Base-by-base conservation (phyloP, 1,140 invertebrate genomes). In the Nomia melanderi region DNA sequence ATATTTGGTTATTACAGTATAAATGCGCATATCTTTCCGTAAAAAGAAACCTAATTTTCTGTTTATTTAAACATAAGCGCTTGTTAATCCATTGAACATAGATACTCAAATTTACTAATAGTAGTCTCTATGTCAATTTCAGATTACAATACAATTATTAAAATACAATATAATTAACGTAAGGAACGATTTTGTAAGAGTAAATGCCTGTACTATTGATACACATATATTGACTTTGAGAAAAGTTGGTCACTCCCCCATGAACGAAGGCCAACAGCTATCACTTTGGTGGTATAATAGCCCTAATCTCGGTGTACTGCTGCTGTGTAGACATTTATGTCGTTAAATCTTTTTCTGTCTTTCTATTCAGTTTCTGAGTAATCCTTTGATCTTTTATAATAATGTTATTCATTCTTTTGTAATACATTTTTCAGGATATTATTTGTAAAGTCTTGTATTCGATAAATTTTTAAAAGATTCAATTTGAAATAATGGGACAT, bases 241-340 rank as follows among this genome's bases (percentile, higher is more conserved):
- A 74, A 78, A 79, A 79, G 72, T 62, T 80, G 75, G 73, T 78
- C 75, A 83, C 81, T 81, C 79, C 81, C 79, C 70, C 81, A 62
- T 72, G 56, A 78, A 1, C 39, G 60, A 83, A 83, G 81, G 81
- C 76, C 76, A 82, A 83, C 81, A 63, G 81, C 81, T 83, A 83
- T 83, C 81, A 83, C 81, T 74, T 79, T 66, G 70, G 75, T 65
- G 44, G 71, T 74, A 81, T 59, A 81, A 77, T 67, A 41, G 56
- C 27, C 70, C 79, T 81, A 78, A 56, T 39, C 66, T 73, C 60
- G 29, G 31, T 33, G 53, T 36, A 65, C 57, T 73, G 31, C 77
- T 78, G 27, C n/a, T n/a, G 41, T 53, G 12, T 44, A 54, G 11
- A 36, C 6, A 14, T 27, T 29, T 36, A 11, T 67, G 3, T 44